Base-by-base conservation (phyloP, 2,113 vertebrate species). In the Rafetus swinhoei region DNA sequence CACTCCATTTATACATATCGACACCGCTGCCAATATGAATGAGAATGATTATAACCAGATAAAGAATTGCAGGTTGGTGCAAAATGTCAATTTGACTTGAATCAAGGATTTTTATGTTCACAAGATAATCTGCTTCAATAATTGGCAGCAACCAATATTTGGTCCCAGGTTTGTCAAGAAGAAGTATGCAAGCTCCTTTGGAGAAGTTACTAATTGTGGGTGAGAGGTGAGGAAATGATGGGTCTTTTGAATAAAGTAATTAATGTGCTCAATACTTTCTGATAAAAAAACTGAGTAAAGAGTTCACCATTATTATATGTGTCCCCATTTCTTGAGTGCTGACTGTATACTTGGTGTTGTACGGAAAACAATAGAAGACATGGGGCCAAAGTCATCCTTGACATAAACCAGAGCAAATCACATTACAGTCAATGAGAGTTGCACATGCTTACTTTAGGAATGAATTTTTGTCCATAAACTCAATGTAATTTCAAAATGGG, bases 191-290 rank as follows among this genome's bases (percentile, higher is more conserved):
- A 91, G 56, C 45, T 93, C 29, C 86, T 91, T 83, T 56, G 86
- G 79, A 14, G 82, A 50, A 82, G 65, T 22, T 86, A 8, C 56
- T 90, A 83, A 24, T 86, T 92, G 79, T 69, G 88, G 90, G 86
- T 93, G 85, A 92, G 39, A 39, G 39, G 39, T 39, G 81, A 77
- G 90, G 81, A 94, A 92, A 76, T 62, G 16, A 60, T 90, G 55
- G 65, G 9, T 59, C 79, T 82, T 90, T 74, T 94, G 83, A 95
- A 94, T 95, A n/a, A 94, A 81, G 69, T 85, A 72, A 80, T 85
- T 90, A 39, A 81, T 39, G 21, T 24, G n/a, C 22, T 57, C n/a
- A 76, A 90, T 53, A 81, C 88, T 24, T 88, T 88, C 54, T 88
- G 80, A 60, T 85, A 24, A 57, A 88, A 87, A 88, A 74, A 39